Base-by-base conservation (phyloP, 2,888 invertebrate genomes). In the Drosophila borealis region DNA sequence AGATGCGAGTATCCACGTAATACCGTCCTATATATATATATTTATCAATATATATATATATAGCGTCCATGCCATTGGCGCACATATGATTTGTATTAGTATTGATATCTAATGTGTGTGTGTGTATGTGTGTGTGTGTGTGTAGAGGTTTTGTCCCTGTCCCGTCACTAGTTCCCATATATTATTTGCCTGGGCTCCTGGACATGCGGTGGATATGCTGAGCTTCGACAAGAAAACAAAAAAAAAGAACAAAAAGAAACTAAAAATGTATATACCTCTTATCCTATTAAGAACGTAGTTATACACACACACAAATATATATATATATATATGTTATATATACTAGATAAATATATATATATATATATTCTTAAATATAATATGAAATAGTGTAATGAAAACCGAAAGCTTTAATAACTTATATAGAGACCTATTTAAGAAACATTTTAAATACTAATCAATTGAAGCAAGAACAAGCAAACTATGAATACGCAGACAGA, bases 391-490 rank as follows among this genome's bases (percentile, higher is more conserved):
- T 77, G 76, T 90, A 90, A 90, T 91, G 91, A 90, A 90, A 90
- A 91, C 86, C 88, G 90, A 90, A 91, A 90, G 90, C 90, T 90
- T 90, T 90, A 90, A 91, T 90, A 90, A 82, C 87, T 78, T 87
- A 89, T 87, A 83, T 89, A 87, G 70, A 83, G 29, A 82, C 72
- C 69, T 83, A 89, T 75, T 78, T 83, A 84, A 87, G 85, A 89
- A 72, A 80, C 65, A 72, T 88, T 83, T 83, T 86, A 84, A 83
- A 80, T 71, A 86, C 66, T 74, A 74, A 74, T 57, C 73, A 61
- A 71, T 54, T 69, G 74, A 72, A 69, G 72, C 68, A 54, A 46
- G 56, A 59, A 59, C 50, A 61, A 50, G 21, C 29, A 45, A 45
- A 34, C 29, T 13, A 34, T 37, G 13, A 63, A 42, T 49, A 41